These are phyloP conservation scores for Eupithecia subumbrata DNA, from an alignment of 2,888 invertebrate species.

Conservation along the genomic window DNA sequence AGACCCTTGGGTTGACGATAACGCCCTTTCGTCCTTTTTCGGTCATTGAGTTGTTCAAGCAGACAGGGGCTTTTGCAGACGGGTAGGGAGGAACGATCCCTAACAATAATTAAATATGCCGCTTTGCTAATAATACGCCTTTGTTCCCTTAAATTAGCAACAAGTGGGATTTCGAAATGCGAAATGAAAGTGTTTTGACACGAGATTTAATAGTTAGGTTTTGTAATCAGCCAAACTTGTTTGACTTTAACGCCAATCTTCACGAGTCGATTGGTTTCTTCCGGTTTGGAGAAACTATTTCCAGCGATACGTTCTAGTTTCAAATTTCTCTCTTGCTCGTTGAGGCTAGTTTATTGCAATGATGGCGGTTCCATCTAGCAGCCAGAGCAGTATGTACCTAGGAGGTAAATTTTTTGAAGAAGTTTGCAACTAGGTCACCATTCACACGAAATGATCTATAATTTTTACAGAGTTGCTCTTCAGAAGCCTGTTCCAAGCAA, in stretches of 20 bases:
- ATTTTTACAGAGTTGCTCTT: not conserved
- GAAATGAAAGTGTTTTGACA: not conserved
- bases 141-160: slow-evolving; percentile 3
- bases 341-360: not conserved
- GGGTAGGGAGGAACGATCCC: slow-evolving; percentile 14
- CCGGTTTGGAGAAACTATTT: slow-evolving; percentile 13
- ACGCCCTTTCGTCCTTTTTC: slow-evolving; percentile 39
- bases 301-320: slow-evolving; percentile 5
- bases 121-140: slow-evolving; percentile 29
- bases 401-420: not conserved
- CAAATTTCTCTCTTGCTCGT: not conserved
- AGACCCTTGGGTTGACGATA: slow-evolving; percentile 33
- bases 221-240: slow-evolving; percentile 1
- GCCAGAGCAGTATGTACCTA: not conserved
- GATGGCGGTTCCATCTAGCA: no score
- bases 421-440: not conserved
- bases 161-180: not conserved
- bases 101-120: slow-evolving; percentile 30
- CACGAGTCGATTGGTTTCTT: slow-evolving; percentile 18
- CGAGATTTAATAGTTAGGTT: not conserved
- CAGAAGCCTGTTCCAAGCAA: not conserved
- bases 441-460: no score
- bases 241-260: not conserved
- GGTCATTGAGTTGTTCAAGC: slow-evolving; percentile 33
- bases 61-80: slow-evolving; percentile 28